These are phyloP conservation scores for Toxonevra muliebris DNA, from an alignment of 2,888 invertebrate genomes.

Conservation along the genomic window DNA sequence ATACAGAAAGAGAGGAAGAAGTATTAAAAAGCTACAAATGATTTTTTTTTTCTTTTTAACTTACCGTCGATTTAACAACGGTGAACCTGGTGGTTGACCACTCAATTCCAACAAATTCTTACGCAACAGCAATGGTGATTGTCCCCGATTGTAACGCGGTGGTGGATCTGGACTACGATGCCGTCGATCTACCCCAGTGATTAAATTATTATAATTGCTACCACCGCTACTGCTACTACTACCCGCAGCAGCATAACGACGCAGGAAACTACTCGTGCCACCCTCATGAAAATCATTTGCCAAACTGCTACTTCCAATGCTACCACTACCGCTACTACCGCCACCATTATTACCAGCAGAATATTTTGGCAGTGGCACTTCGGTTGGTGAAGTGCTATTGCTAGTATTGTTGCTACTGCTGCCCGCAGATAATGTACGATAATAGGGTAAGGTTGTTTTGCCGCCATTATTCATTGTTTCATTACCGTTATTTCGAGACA, in stretches of 20 bases:
- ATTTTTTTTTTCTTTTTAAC: constrained; percentile 22
- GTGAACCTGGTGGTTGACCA: constrained; percentile 66
- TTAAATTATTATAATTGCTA: constrained; percentile 52
- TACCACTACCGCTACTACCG: neutral
- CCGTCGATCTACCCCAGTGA: constrained; percentile 59
- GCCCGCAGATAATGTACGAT: constrained; percentile 55
- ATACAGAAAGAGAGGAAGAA: neutral
- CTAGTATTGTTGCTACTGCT: constrained; percentile 54
- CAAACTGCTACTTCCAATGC: constrained; percentile 12
- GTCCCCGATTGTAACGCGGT: constrained; percentile 66
- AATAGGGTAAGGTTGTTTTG: constrained; percentile 44
- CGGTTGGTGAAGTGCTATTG: constrained; percentile 53
- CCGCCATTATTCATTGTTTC: neutral
- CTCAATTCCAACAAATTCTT: constrained; percentile 69
- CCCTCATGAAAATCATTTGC: constrained; percentile 31
- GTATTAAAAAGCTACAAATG: neutral
- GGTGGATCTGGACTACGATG: constrained; percentile 73
- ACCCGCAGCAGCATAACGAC: constrained; percentile 52
- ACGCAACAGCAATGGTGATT: constrained; percentile 69
- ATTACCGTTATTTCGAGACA: too few relatives aligned
- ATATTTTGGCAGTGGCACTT: constrained; percentile 36
- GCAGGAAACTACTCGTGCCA: constrained; percentile 44
- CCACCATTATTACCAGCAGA: neutral
- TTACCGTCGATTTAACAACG: constrained; percentile 69
- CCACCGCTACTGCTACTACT: constrained; percentile 32